These are phyloP conservation scores for Hemaris fuciformis DNA, from an alignment of 2,888 invertebrate genomes.

Conservation along the genomic window DNA sequence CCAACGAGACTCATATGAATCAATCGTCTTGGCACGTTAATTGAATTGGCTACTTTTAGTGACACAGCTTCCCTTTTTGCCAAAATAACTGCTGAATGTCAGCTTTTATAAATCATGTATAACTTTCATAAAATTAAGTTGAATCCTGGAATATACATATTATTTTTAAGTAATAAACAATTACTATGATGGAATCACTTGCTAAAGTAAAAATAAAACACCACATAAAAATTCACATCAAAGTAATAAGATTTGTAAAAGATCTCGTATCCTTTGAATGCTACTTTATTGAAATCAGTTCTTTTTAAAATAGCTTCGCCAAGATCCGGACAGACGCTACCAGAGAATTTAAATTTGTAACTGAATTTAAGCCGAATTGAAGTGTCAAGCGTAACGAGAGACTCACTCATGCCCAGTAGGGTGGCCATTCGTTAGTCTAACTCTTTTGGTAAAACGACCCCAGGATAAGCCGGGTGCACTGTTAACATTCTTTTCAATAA, in stretches of 20 bases:
- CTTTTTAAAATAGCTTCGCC: conserved; percentile 8
- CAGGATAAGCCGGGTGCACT: conserved; percentile 73
- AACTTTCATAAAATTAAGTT: no score
- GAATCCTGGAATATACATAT: no score
- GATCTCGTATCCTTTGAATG: neutral
- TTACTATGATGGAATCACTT: no score
- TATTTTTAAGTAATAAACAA: no score
- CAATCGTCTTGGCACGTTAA: no score
- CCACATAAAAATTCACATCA: neutral
- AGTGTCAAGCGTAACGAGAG: conserved; percentile 75
- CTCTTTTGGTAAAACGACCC: conserved; percentile 80
- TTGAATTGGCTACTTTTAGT: no score
- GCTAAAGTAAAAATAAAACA: neutral
- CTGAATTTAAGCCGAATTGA: conserved; percentile 72
- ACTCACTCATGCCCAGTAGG: conserved; percentile 50
- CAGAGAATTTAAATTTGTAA: conserved; percentile 52
- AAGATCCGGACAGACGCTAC: conserved; percentile 26
- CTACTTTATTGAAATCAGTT: conserved; percentile 13
- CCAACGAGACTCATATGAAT: no score
- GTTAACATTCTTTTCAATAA: conserved; percentile 81
- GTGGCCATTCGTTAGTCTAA: conserved; percentile 77
- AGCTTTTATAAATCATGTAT: no score
- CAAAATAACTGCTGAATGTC: no score
- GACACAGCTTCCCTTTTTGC: no score
- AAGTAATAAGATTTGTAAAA: neutral